Evolutionary conservation across 2,797 vertebrate species (phyloP), one percentile per base, ranked within the genome.

Genomic region (Neosilurus mollespiculum): DNA sequence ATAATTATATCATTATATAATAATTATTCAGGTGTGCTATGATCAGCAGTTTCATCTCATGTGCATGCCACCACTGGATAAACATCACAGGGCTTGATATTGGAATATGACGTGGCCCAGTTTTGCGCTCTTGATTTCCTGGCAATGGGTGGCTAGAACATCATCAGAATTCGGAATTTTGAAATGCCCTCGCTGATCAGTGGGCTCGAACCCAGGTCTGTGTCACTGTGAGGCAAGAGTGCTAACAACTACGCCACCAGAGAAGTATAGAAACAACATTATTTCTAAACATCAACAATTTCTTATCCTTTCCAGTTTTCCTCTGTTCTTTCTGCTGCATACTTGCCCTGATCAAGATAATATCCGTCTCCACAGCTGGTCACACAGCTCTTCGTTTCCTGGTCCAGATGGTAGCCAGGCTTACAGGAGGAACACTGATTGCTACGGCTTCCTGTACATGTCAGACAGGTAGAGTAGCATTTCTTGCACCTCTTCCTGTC

Each of bases 391-490:
- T 90, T 94, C 85, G 92, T 92, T 43, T 94, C 96, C 92, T 99
- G 96, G 11, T 94, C 96, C 89, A 98, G 91, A 92, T 96, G 94
- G 90, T 96, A 94, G 16, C 96, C 96, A 18, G 94, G 90, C 91
- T 94, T 96, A 90, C 98, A 99, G 89, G 95, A 94, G 51, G 94
- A 93, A 90, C 98, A 99, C 89, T 99, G 97, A 91, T 98, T 95
- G 73, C 92, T 94, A 15, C 97, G 97, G 90, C 97, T 95, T 78
- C 98, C 98, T 2, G 95, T 92, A 93, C 98, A 99, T 75, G 93
- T 95, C 90, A 95, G 93, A 79, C 98, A 99, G 86, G 95, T 94
- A 22, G 95, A 93, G 56, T 91, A 96, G 87, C 97, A 98, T 88
- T 96, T 96, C 90, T 97, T 96, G 88, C 97, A 99, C 14, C 96